phyloP scores from a whole-genome alignment of 2,797 vertebrate genomes.

The Glossophaga mutica region DNA sequence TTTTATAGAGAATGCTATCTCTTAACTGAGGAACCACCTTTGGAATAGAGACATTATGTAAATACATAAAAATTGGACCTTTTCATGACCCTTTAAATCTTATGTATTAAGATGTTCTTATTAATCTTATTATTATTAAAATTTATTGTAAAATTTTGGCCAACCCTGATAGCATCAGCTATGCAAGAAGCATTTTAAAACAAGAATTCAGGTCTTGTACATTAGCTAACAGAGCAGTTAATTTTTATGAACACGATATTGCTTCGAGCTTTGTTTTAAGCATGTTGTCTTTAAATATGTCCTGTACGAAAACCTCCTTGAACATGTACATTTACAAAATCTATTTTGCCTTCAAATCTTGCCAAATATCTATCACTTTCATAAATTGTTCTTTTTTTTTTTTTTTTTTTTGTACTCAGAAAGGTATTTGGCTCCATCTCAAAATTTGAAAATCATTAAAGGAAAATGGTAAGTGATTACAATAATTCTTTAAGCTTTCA shows the following conservation, averaged over 20 bases:
- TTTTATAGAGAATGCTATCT: background rate
- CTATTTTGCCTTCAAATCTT: slow-evolving; percentile 52
- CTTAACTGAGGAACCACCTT: background rate
- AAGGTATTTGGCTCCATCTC: slow-evolving; percentile 56
- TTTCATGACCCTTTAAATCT: slow-evolving; percentile 21
- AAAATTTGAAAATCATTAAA: slow-evolving; percentile 65
- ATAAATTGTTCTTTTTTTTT: slow-evolving; percentile 54
- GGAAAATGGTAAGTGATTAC: slow-evolving; percentile 56
- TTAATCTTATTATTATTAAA: background rate
- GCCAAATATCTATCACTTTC: slow-evolving; percentile 56
- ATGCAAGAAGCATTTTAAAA: slow-evolving; percentile 38
- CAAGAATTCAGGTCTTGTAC: slow-evolving; percentile 19
- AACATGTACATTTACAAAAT: slow-evolving; percentile 35
- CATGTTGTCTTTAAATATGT: slow-evolving; percentile 40
- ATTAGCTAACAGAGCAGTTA: slow-evolving; percentile 43
- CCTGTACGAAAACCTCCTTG: slow-evolving; percentile 9
- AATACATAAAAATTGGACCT: slow-evolving; percentile 26
- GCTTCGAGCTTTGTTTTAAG: slow-evolving; percentile 53
- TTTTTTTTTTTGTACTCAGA: slow-evolving; percentile 54
- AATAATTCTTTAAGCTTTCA: slow-evolving; percentile 64
- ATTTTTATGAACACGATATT: slow-evolving; percentile 58
- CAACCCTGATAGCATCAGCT: background rate
- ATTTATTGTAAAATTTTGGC: slow-evolving; percentile 19
- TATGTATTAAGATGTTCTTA: background rate
- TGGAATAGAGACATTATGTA: background rate